A percentile compares a stretch with the other conserved stretches of the same genome.
Evolutionary conservation across 2,113 vertebrate genomes (phyloP).

Genomic region (Scalopus aquaticus): DNA sequence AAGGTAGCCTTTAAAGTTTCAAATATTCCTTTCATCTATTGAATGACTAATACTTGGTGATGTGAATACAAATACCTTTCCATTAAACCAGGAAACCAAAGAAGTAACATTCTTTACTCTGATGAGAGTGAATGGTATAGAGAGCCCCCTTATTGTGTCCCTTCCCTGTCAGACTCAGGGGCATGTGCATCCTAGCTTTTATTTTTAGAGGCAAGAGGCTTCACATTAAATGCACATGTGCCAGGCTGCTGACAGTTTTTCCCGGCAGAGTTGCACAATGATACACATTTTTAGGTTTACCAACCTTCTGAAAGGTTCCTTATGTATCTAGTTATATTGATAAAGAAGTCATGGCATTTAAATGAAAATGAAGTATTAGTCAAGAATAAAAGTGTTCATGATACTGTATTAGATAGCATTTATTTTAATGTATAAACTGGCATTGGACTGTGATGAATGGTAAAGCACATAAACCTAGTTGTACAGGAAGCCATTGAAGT

Average conservation of each 20-base stretch:
- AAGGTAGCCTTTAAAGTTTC: conserved; percentile 63
- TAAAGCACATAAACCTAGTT: not conserved
- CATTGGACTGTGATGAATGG: not conserved
- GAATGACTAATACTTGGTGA: conserved; percentile 64
- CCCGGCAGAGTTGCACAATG: conserved; percentile 32
- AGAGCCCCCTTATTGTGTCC: conserved; percentile 14
- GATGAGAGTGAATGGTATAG: conserved; percentile 9
- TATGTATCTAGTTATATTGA: not conserved
- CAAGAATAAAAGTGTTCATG: conserved; percentile 1
- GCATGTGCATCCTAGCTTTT: not conserved
- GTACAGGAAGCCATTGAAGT: conserved; percentile 27
- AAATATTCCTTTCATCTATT: conserved; percentile 71
- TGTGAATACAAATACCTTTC: conserved; percentile 68
- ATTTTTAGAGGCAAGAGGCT: conserved; percentile 46
- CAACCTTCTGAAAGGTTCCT: not conserved
- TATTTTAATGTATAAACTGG: conserved; percentile 31
- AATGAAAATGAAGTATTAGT: not conserved
- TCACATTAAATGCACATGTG: conserved; percentile 37
- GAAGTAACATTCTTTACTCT: conserved; percentile 39
- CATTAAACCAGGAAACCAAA: conserved; percentile 60
- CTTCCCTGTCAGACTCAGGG: conserved; percentile 51
- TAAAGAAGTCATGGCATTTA: conserved; percentile 45
- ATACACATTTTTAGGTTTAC: conserved; percentile 55
- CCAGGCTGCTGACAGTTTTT: conserved; percentile 45
- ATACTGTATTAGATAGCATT: not conserved